phyloP scores from a whole-genome alignment of 2,888 invertebrate genomes.

The Hirtodrosophila cameraria region DNA sequence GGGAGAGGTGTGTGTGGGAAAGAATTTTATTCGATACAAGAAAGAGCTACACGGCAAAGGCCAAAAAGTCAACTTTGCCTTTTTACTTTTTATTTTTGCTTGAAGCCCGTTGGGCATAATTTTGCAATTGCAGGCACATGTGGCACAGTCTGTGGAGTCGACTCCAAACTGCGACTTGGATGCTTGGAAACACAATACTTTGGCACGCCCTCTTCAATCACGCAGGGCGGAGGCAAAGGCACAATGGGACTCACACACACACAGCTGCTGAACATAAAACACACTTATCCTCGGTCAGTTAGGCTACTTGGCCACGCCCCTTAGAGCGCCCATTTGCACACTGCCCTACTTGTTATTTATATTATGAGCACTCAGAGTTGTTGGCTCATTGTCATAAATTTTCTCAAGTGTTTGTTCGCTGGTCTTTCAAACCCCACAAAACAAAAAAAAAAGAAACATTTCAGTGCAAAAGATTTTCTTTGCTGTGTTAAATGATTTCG shows the following conservation, averaged over 20 bases:
- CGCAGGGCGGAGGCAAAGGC: conserved; percentile 36
- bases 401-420: conserved; percentile 70
- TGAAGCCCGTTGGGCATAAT: conserved; percentile 78
- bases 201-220: conserved; percentile 60
- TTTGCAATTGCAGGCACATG: conserved; percentile 80
- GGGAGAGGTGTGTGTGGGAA: neutral
- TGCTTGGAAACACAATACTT: conserved; percentile 28
- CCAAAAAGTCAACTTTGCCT: conserved; percentile 58
- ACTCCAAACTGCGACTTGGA: conserved; percentile 3
- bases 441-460: conserved; percentile 16
- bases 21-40: conserved; percentile 23
- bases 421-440: conserved; percentile 22
- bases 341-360: conserved; percentile 74
- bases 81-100: conserved; percentile 52
- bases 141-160: conserved; percentile 29
- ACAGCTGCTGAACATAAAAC: conserved; percentile 57
- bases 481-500: conserved; percentile 39
- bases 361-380: conserved; percentile 78
- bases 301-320: conserved; percentile 49
- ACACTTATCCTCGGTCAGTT: conserved; percentile 73
- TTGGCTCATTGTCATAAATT: conserved; percentile 78
- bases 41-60: conserved; percentile 43
- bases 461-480: conserved; percentile 50
- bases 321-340: conserved; percentile 43
- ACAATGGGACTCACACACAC: conserved; percentile 8